Evolutionary conservation across 2,797 vertebrate species (phyloP).

Genomic region (Thalassophryne amazonica): DNA sequence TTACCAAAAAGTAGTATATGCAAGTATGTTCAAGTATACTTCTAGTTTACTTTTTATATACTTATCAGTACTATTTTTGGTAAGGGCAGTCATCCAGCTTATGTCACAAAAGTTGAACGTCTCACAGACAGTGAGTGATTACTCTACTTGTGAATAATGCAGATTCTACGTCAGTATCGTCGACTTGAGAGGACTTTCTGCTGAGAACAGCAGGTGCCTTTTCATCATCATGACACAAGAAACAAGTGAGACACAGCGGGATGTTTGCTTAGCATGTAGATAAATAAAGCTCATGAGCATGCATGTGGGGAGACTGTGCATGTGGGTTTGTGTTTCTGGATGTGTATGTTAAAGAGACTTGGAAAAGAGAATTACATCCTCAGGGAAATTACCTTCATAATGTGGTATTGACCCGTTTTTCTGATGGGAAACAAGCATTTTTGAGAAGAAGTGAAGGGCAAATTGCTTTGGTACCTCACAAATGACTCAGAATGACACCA

Average conservation of each 20-base stretch:
- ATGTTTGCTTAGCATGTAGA: slow-evolving; percentile 54
- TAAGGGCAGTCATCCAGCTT: background rate
- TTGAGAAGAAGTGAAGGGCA: slow-evolving; percentile 35
- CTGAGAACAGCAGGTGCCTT: slow-evolving; percentile 73
- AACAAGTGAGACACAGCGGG: slow-evolving; percentile 60
- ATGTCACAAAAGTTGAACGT: slow-evolving; percentile 33
- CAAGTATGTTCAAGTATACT: no score
- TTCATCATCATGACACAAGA: slow-evolving; percentile 64
- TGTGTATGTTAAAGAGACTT: background rate
- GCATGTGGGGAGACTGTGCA: slow-evolving; percentile 21
- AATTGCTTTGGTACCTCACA: slow-evolving; percentile 36
- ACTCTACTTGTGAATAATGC: slow-evolving; percentile 67
- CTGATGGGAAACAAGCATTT: slow-evolving; percentile 37
- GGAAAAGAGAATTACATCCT: slow-evolving; percentile 33
- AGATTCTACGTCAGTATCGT: slow-evolving; percentile 59
- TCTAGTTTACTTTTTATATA: no score
- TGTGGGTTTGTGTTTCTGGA: background rate
- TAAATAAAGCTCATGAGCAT: slow-evolving; percentile 53
- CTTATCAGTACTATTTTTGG: no score
- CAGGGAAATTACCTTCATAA: slow-evolving; percentile 62
- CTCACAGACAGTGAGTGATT: slow-evolving; percentile 41
- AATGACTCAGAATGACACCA: slow-evolving; percentile 27
- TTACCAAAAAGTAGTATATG: no score
- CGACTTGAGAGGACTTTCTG: slow-evolving; percentile 56
- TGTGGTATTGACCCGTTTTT: slow-evolving; percentile 55